A percentile compares a stretch with the other conserved stretches of the same genome.
These are phyloP conservation scores for Ornithorhynchus anatinus DNA, from an alignment of 2,113 vertebrate genomes.

Conservation along the genomic window DNA sequence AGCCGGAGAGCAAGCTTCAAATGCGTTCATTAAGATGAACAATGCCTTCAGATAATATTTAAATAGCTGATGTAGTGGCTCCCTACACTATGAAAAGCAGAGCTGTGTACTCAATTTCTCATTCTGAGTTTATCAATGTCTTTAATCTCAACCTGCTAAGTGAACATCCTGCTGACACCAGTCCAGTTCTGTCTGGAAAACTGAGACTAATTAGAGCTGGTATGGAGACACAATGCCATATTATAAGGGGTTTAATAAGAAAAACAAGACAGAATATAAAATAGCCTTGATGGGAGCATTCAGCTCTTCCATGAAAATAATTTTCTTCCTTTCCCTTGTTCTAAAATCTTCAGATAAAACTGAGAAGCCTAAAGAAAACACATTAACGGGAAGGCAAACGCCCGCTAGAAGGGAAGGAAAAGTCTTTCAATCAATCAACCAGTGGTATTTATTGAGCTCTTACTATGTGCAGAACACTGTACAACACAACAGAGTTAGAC, in stretches of 20 bases:
- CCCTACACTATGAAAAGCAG: slow-evolving; percentile 5
- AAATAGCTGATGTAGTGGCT: slow-evolving; percentile 23
- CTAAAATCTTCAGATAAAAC: fast-evolving
- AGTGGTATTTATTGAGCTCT: no score
- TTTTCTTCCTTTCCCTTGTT: neutral
- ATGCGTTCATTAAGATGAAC: fast-evolving
- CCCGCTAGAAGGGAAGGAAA: no score
- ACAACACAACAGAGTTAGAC: no score
- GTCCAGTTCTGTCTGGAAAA: neutral
- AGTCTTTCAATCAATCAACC: no score
- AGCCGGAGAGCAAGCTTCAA: fast-evolving
- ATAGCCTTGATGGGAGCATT: neutral
- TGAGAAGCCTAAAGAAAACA: neutral
- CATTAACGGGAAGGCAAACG: fast-evolving
- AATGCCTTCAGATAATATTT: neutral
- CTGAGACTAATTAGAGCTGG: neutral
- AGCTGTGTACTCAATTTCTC: slow-evolving; percentile 32
- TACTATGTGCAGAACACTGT: no score
- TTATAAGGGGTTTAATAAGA: neutral
- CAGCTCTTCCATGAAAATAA: neutral
- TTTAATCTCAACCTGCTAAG: slow-evolving; percentile 2
- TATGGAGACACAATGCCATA: neutral
- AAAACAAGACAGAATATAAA: neutral
- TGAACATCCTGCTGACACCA: neutral
- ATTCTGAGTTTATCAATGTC: neutral